phyloP scores from a whole-genome alignment of 2,888 invertebrate species.

The Stegana nigrithorax region DNA sequence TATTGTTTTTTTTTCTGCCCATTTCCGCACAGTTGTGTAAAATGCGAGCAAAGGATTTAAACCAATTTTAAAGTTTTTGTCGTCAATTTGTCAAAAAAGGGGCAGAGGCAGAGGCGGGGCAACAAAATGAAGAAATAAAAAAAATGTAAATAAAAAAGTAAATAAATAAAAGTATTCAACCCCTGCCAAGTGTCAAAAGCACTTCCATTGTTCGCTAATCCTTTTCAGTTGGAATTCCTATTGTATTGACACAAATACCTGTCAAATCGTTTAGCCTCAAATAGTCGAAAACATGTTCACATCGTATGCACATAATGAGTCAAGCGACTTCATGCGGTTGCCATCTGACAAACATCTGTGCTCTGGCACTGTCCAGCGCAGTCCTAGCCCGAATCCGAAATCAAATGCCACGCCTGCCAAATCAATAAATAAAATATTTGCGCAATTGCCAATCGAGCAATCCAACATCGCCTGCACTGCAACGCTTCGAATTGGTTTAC shows the following conservation, averaged over 20 bases:
- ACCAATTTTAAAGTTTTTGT: neutral
- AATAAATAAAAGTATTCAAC: too few relatives aligned
- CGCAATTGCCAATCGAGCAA: constrained; percentile 8
- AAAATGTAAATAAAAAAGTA: too few relatives aligned
- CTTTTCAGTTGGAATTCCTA: neutral
- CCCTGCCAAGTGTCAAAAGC: neutral
- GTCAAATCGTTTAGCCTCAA: constrained; percentile 10
- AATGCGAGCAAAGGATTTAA: neutral
- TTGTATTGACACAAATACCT: constrained; percentile 11
- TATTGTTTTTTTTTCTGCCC: too few relatives aligned
- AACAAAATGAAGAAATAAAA: too few relatives aligned
- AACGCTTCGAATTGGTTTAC: too few relatives aligned
- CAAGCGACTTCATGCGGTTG: neutral
- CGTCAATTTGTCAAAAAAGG: neutral
- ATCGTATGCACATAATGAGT: neutral
- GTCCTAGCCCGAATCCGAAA: too few relatives aligned
- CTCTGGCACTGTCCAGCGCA: too few relatives aligned
- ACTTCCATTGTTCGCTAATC: neutral
- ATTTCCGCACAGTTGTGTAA: neutral
- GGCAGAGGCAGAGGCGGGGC: too few relatives aligned
- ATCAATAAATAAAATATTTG: constrained; percentile 19
- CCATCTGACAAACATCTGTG: neutral
- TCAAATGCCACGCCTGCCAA: neutral
- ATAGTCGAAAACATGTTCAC: neutral
- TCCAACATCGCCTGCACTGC: too few relatives aligned